Conservation (phyloP, 2,113 vertebrate species). For the Leucoraja erinaceus region DNA sequence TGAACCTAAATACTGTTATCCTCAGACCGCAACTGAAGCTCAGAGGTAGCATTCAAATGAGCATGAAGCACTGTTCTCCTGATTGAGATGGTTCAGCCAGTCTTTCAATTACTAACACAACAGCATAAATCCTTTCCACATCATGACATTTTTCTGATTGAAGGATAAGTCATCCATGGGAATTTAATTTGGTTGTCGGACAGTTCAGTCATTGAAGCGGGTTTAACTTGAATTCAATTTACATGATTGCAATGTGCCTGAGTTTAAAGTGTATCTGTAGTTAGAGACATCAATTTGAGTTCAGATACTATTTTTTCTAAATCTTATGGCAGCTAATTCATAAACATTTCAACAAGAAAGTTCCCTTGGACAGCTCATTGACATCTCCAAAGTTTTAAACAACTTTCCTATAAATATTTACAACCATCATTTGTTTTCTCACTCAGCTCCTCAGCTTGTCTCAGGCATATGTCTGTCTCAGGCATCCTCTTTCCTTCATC, state of each 20-base stretch:
- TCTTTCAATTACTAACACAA: slow-evolving; percentile 2
- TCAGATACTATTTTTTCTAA: neutral
- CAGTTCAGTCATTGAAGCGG: neutral
- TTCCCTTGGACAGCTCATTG: neutral
- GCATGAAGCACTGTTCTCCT: neutral
- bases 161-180: neutral
- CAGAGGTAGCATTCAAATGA: neutral
- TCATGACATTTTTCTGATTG: slow-evolving; percentile 9
- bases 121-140: neutral
- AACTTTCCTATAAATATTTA: slow-evolving; percentile 9
- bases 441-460: neutral
- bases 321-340: neutral
- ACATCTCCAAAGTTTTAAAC: neutral
- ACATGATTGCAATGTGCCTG: neutral
- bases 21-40: neutral
- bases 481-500: neutral
- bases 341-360: neutral
- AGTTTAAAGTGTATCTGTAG: neutral
- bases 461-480: neutral
- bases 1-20: neutral
- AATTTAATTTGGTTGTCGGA: neutral
- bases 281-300: neutral
- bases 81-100: neutral
- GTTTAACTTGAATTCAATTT: neutral
- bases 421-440: neutral